These are phyloP conservation scores for Sarcophaga rosellei DNA, from an alignment of 2,888 invertebrate genomes.

Conservation along the genomic window DNA sequence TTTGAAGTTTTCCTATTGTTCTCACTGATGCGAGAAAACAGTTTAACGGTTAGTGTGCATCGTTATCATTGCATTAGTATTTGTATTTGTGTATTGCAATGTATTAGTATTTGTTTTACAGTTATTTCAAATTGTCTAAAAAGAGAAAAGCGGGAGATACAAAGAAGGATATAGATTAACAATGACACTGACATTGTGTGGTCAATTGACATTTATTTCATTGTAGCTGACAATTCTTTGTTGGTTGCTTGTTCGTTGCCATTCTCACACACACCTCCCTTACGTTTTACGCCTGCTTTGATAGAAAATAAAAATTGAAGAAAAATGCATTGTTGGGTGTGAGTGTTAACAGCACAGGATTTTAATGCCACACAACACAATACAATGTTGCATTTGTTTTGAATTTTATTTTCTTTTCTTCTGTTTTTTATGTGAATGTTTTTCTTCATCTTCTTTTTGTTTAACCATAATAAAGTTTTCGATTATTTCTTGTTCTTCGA, in stretches of 20 bases:
- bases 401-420: not conserved
- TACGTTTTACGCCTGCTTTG: not conserved
- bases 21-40: conserved; percentile 10
- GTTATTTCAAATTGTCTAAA: not conserved
- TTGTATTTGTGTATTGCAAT: conserved; percentile 7
- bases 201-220: conserved; percentile 74
- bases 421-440: not conserved
- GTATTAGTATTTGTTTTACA: not conserved
- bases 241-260: conserved; percentile 4
- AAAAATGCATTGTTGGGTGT: conserved; percentile 13
- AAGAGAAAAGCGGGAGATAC: not conserved
- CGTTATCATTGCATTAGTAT: conserved; percentile 15
- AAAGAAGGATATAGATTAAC: conserved; percentile 63
- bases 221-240: conserved; percentile 70
- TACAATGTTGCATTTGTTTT: conserved; percentile 29
- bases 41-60: conserved; percentile 6
- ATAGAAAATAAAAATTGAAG: not conserved
- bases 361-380: not conserved
- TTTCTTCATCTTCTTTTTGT: not conserved
- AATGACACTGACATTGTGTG: conserved; percentile 72
- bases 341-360: conserved; percentile 8
- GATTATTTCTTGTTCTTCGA: conserved; percentile 11
- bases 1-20: not conserved
- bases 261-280: not conserved
- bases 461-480: conserved; percentile 48